These are phyloP conservation scores for Trachurus trachurus DNA, from an alignment of 2,797 vertebrate species.

Conservation along the genomic window DNA sequence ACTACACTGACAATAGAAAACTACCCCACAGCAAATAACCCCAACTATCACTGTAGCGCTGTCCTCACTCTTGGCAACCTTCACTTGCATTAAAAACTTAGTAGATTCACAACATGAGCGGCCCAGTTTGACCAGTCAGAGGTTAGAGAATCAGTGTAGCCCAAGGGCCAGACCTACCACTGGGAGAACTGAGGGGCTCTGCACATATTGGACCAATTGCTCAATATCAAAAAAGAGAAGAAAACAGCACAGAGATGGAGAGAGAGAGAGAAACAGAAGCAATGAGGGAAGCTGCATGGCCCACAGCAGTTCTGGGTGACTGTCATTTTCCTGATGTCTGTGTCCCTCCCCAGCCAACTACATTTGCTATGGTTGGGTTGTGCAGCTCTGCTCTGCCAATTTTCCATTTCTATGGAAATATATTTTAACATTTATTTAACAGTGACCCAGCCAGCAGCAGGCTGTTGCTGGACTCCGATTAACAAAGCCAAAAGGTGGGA, in stretches of 20 bases:
- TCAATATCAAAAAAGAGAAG: neutral
- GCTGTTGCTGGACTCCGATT: neutral
- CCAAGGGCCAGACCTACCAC: neutral
- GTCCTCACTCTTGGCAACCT: neutral
- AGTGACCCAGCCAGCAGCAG: neutral
- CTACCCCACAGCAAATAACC: no score
- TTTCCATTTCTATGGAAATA: neutral
- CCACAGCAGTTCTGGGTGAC: neutral
- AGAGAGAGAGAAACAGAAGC: neutral
- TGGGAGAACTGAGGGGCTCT: neutral
- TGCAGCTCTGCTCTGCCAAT: neutral
- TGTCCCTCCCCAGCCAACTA: neutral
- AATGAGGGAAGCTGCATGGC: neutral
- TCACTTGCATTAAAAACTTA: neutral
- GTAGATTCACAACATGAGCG: neutral
- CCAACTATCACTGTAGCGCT: no score
- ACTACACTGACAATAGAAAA: no score
- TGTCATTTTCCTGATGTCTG: neutral
- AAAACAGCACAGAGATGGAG: neutral
- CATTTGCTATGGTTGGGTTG: neutral
- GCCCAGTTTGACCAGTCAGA: neutral
- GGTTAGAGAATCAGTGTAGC: neutral
- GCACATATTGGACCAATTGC: neutral
- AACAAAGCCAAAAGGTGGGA: neutral
- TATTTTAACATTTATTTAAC: neutral